Evolutionary conservation across 2,888 invertebrate species (phyloP), one percentile per base, ranked within the genome.

Genomic region (Herminia tarsipennalis): DNA sequence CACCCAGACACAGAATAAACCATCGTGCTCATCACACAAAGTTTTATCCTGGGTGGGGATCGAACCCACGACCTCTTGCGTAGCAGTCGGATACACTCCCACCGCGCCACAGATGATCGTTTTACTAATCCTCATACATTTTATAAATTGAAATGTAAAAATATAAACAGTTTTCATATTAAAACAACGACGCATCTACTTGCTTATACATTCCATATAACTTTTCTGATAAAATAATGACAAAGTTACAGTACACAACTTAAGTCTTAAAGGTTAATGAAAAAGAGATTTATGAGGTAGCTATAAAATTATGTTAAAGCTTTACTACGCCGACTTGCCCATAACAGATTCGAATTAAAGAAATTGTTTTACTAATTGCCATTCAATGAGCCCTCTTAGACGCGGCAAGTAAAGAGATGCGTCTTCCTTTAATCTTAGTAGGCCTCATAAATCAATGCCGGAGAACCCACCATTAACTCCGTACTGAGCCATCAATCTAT

Each of bases 321-420:
- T 36, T 29, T 45, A 38, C 24, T 32, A 42, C 51, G 32, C 46
- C 42, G 43, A 38, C 33, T 36, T 14, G 8, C 30, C 38, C 29
- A 59, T 59, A 41, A 40, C 10, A 45, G 37, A 49, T 53, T 46
- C 33, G 34, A 45, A 48, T 44, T 39, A 46, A 50, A 48, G 5
- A 43, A 58, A 56, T 56, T 46, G 51, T 33, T 54, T 16, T 3
- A 34, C 53, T 65, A 59, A 62, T 65, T 59, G 35, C 51, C 45
- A 33, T 47, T 50, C 52, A 50, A 64, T 49, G 33, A 38, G 30
- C 37, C 24, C 29, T 14, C 30, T 43, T 35, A 58, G 41, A 44
- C 45, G 36, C 40, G 45, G 58, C 42, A 41, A 61, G 53, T 20
- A 53, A 20, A 5, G 9, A 57, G 44, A 64, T 53, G 56, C 43